These are phyloP conservation scores for Tauraco hartlaubi DNA, from an alignment of 2,797 vertebrate genomes.

Conservation along the genomic window DNA sequence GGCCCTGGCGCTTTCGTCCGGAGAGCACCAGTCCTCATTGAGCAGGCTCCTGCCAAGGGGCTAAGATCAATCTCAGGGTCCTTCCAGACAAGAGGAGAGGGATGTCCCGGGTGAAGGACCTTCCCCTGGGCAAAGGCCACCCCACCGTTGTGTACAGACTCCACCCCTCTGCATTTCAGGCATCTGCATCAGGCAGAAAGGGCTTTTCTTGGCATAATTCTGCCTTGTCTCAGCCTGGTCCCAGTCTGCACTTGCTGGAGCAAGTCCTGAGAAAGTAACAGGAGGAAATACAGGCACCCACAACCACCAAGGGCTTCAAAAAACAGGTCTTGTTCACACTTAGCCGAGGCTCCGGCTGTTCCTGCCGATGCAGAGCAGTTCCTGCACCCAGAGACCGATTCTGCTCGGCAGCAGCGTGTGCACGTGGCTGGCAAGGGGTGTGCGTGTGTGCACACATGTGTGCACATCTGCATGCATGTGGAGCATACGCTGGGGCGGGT, in stretches of 20 bases:
- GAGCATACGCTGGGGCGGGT: fast-evolving
- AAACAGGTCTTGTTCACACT: background rate
- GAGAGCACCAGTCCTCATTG: fast-evolving
- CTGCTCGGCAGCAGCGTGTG: background rate
- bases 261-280: background rate
- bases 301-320: background rate
- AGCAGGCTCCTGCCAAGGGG: background rate
- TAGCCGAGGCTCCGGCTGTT: background rate
- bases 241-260: background rate
- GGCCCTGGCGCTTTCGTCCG: background rate
- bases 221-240: background rate
- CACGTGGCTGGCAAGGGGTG: fast-evolving
- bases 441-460: fast-evolving
- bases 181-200: background rate
- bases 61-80: background rate
- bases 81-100: background rate
- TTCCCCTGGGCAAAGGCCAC: background rate
- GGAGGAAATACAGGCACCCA: background rate
- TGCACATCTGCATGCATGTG: fast-evolving
- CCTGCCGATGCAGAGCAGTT: background rate
- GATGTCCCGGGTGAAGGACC: fast-evolving
- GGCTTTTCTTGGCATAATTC: background rate
- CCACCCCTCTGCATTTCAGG: background rate
- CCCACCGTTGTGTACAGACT: fast-evolving
- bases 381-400: background rate